Evolutionary conservation across 2,113 vertebrate species (phyloP), one percentile per base, ranked within the genome.

Genomic region (Plotosus lineatus): DNA sequence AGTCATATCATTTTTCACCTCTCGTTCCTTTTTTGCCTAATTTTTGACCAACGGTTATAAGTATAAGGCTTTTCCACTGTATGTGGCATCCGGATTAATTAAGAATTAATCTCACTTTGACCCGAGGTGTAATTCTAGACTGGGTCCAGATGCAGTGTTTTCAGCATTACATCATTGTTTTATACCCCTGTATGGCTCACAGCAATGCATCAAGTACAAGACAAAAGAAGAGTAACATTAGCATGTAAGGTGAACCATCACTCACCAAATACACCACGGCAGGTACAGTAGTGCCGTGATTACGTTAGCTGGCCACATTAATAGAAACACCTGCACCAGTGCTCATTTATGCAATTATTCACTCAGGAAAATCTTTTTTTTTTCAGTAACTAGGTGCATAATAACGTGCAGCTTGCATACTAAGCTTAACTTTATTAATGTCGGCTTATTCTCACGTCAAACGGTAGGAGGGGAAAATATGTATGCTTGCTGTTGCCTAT

Each of bases 111-210:
- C n/a, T 73, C 28, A 48, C 33, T 73, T 51, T 60, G 50, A 55
- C 46, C 55, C 33, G 26, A 63, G 21, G 17, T 73, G 75, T n/a
- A 78, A 73, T 46, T 26, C 51, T 44, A 69, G 55, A 78, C 53
- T 5, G 53, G 51, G 71, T 40, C 31, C 23, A 61, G 42, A 8
- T 26, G 3, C 31, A 19, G 15, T 42, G 46, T 53, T 68, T 68
- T 53, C 23, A 17, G n/a, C 58, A 36, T 68, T 78, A 68, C 61
- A 31, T 42, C 48, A 79, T 61, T 31, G 17, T 8, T 3, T 19
- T 71, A 26, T 48, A 28, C 3, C 28, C 26, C 19, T 48, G 23
- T 28, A n/a, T 10, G n/a, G 9, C 40, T n/a, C 40, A 26, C 21
- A 26, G 10, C 42, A 33, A 3, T 71, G 46, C n/a, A 19, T 19